Evolutionary conservation across 2,797 vertebrate species (phyloP), one percentile per base, ranked within the genome.

Genomic region (Salmo trutta): DNA sequence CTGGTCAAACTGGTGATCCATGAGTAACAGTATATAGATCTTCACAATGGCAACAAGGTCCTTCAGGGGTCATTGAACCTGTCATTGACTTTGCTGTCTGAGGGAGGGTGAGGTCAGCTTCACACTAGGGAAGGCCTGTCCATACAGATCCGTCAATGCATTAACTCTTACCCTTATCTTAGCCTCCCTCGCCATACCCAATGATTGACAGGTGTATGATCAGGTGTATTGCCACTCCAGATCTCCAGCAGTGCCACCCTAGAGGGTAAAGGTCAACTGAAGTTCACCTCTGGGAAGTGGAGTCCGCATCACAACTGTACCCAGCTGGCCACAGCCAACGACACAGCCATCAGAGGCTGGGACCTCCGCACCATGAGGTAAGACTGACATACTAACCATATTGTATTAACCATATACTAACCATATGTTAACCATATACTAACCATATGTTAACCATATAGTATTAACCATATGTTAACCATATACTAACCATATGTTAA

Each of bases 221-320:
- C 65, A 31, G 14, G 14, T 31, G 29, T 71, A 29, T 53, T 53
- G 62, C 70, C 68, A 79, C 71, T 41, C 66, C 88, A 99, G 98
- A 93, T 99, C 75, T 96, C 96, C 77, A 95, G 95, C 91, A 96
- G 95, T 0, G 75, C 94, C 14, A 94, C 96, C 24, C 92, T 99
- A 82, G 98, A 99, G 92, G 98, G 98, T 47, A 99, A 98, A 92
- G 98, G 98, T 71, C 98, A 99, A 88, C 92, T 98, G 88, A 97
- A 93, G 93, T 98, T 99, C 91, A 99, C 96, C 16, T 94, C 96
- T 0, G 98, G 97, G 64, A 96, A 95, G 77, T 99, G 98, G 98
- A 98, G 97, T 89, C 98, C 98, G 0, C 98, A 99, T 85, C 98
- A 99, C 93, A 98, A 96, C 87, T 97, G 97, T 83, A 96, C 96